Percentiles rank a stretch among this genome's conserved stretches.
Conservation (phyloP, 2,888 invertebrate genomes). For the Amiota communis region DNA sequence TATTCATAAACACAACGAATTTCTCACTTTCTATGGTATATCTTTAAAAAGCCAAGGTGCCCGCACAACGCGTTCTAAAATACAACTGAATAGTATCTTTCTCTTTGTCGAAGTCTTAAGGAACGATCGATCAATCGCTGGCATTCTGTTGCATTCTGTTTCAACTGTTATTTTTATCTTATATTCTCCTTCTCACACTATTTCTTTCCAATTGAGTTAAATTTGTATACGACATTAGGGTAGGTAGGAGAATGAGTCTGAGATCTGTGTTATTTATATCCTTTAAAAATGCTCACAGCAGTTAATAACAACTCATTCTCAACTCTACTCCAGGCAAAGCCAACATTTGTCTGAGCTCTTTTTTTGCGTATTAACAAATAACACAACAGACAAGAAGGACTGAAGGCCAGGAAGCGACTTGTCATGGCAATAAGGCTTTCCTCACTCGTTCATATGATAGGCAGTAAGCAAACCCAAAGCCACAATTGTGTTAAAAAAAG, state of each 20-base stretch:
- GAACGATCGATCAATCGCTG: too few relatives aligned
- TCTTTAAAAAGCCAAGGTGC: not conserved
- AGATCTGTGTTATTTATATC: not conserved
- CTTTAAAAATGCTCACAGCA: not conserved
- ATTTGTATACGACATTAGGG: slow-evolving; percentile 14
- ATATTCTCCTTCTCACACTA: not conserved
- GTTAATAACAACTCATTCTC: not conserved
- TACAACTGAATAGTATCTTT: slow-evolving; percentile 29
- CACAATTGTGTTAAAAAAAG: too few relatives aligned
- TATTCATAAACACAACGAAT: not conserved
- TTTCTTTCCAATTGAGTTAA: slow-evolving; percentile 2
- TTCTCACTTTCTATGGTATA: not conserved
- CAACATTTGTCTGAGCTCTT: slow-evolving; percentile 15
- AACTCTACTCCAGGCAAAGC: not conserved
- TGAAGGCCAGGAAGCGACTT: slow-evolving; percentile 16
- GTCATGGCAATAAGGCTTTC: slow-evolving; percentile 19
- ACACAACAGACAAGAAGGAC: not conserved
- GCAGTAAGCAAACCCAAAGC: not conserved
- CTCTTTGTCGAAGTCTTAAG: too few relatives aligned
- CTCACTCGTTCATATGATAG: not conserved
- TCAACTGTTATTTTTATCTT: slow-evolving; percentile 4
- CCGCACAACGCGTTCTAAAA: slow-evolving; percentile 9
- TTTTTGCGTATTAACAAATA: slow-evolving; percentile 23
- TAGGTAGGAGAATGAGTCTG: slow-evolving; percentile 19
- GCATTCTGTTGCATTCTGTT: not conserved